phyloP scores from a whole-genome alignment of 1,140 invertebrate genomes.

The Trichonephila clavipes region DNA sequence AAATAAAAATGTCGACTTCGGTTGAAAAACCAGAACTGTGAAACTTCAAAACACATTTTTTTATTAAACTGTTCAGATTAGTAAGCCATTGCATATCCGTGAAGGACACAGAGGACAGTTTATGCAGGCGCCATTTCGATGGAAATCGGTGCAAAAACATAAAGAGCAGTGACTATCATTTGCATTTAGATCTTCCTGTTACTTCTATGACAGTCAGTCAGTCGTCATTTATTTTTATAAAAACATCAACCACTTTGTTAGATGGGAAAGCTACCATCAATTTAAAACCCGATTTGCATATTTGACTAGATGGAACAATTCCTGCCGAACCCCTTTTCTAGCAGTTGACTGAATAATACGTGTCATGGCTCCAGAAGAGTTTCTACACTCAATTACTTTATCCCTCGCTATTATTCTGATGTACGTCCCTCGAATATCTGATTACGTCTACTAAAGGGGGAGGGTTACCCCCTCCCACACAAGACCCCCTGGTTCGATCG shows the following conservation, averaged over 20 bases:
- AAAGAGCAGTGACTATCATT: not conserved
- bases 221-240: not conserved
- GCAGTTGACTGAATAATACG: constrained; percentile 66
- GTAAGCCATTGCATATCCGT: too few species aligned
- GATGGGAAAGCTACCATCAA: not conserved
- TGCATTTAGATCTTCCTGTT: not conserved
- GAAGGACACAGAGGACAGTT: too few species aligned
- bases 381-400: constrained; percentile 69
- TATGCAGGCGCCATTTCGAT: not conserved
- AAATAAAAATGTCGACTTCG: too few species aligned
- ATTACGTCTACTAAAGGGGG: constrained; percentile 25
- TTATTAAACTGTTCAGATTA: too few species aligned
- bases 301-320: not conserved
- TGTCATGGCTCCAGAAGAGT: constrained; percentile 52
- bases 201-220: not conserved
- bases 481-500: constrained; percentile 36
- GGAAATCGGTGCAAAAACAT: not conserved
- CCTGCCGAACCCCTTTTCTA: not conserved
- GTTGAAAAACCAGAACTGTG: too few species aligned
- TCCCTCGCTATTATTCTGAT: constrained; percentile 21
- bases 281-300: constrained; percentile 8
- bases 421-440: constrained; percentile 9
- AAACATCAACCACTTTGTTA: not conserved
- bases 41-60: too few species aligned
- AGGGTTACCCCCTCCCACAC: not conserved